A percentile compares a stretch with the other conserved stretches of the same genome.
Conservation (phyloP, 2,888 invertebrate genomes). For the Mythimna impura region DNA sequence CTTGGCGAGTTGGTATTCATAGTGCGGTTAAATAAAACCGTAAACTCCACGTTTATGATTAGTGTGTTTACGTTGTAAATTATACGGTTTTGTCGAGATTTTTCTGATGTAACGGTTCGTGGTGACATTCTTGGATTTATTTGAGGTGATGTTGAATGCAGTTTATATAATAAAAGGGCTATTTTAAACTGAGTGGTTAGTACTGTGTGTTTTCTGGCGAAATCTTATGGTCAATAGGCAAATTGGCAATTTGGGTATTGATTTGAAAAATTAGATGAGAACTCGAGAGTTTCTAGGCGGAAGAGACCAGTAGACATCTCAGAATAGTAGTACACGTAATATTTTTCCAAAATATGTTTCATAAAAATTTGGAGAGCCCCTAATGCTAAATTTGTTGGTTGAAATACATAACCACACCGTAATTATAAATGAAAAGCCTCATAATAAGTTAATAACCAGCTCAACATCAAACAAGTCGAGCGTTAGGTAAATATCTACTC, state of each 20-base stretch:
- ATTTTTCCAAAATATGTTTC: too few relatives aligned
- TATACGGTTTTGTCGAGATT: slow-evolving; percentile 54
- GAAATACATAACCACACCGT: not conserved
- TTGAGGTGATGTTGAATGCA: slow-evolving; percentile 11
- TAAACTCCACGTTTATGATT: slow-evolving; percentile 50
- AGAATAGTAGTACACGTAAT: too few relatives aligned
- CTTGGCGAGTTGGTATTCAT: slow-evolving; percentile 53
- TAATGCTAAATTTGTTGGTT: not conserved
- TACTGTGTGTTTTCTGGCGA: not conserved
- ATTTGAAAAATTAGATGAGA: not conserved
- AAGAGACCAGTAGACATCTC: not conserved
- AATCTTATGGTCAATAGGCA: not conserved
- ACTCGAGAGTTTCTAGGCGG: not conserved
- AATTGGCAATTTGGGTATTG: too few relatives aligned
- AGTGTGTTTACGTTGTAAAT: slow-evolving; percentile 59
- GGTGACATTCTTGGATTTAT: slow-evolving; percentile 49
- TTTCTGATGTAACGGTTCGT: slow-evolving; percentile 54
- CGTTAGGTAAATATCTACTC: slow-evolving; percentile 18
- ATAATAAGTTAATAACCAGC: slow-evolving; percentile 7
- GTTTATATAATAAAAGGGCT: slow-evolving; percentile 22
- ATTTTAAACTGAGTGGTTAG: not conserved
- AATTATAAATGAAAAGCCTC: slow-evolving; percentile 7
- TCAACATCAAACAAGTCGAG: slow-evolving; percentile 7
- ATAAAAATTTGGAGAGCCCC: too few relatives aligned
- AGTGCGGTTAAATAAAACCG: slow-evolving; percentile 46